Percentiles rank a stretch among this genome's conserved stretches.
phyloP scores from a whole-genome alignment of 1,140 invertebrate genomes.

The Phymorhynchus buccinoides region DNA sequence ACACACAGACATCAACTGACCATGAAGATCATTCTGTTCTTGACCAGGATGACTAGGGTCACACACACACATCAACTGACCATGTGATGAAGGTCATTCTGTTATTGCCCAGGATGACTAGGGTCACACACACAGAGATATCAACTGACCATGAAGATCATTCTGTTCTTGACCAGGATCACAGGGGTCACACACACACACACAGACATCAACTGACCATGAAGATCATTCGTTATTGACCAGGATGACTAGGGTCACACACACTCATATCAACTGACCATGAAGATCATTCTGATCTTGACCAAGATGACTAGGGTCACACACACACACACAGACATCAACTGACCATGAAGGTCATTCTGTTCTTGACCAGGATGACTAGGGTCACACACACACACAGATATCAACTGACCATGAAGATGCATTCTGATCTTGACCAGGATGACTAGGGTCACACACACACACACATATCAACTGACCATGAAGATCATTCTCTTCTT shows the following conservation, averaged over 20 bases:
- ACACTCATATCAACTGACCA: constrained; percentile 52
- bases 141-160: constrained; percentile 64
- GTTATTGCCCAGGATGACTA: constrained; percentile 80
- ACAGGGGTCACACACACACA: constrained; percentile 78
- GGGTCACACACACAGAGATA: background rate
- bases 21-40: constrained; percentile 82
- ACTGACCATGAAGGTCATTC: constrained; percentile 77
- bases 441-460: background rate
- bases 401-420: constrained; percentile 63
- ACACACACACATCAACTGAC: constrained; percentile 49
- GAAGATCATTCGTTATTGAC: background rate
- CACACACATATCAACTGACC: background rate
- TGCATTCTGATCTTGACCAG: constrained; percentile 86
- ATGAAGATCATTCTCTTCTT: constrained; percentile 88
- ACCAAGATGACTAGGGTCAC: no score
- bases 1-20: constrained; percentile 49
- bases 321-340: background rate
- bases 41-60: constrained; percentile 86
- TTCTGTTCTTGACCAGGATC: constrained; percentile 88
- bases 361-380: constrained; percentile 86
- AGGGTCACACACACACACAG: constrained; percentile 76
- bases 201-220: background rate
- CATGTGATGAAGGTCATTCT: constrained; percentile 78
- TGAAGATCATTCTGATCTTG: no score
- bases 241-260: background rate